A percentile compares a stretch with the other conserved stretches of the same genome.
Evolutionary conservation across 2,888 invertebrate species (phyloP).

Genomic region (Drosophila antonietae): DNA sequence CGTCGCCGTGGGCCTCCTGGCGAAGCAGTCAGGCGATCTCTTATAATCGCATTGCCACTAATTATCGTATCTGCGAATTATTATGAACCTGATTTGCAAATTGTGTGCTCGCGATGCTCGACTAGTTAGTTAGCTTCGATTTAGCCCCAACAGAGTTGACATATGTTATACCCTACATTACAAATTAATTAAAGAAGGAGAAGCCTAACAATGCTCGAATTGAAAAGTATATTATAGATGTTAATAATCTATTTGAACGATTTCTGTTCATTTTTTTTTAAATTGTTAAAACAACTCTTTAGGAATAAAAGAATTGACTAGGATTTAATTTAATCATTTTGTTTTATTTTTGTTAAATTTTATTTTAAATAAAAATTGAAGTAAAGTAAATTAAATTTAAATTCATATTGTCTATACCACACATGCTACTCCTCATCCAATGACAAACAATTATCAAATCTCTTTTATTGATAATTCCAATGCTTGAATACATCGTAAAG

Average conservation of each 20-base stretch:
- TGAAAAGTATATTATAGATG: too few relatives aligned
- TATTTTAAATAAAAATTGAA: too few relatives aligned
- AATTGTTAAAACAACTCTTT: too few relatives aligned
- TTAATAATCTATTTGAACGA: too few relatives aligned
- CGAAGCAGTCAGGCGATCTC: constrained; percentile 50
- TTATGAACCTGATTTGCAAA: constrained; percentile 73
- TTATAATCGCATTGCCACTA: constrained; percentile 82
- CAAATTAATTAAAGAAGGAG: neutral
- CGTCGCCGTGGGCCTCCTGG: constrained; percentile 25
- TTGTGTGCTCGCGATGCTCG: constrained; percentile 43
- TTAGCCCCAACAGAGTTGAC: constrained; percentile 10
- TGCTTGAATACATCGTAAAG: constrained; percentile 2
- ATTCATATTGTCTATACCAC: too few relatives aligned
- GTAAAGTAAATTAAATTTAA: too few relatives aligned
- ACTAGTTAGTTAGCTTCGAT: constrained; percentile 42
- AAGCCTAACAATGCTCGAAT: neutral
- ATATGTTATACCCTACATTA: constrained; percentile 6
- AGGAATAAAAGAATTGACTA: too few relatives aligned
- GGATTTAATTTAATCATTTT: too few relatives aligned
- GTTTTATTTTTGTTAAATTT: too few relatives aligned
- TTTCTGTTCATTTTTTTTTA: too few relatives aligned
- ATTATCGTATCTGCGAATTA: constrained; percentile 82
- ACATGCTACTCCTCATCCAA: neutral
- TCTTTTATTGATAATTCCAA: constrained; percentile 2
- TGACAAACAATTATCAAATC: neutral